Conservation (phyloP, 2,888 invertebrate species). For the Conops quadrifasciatus region DNA sequence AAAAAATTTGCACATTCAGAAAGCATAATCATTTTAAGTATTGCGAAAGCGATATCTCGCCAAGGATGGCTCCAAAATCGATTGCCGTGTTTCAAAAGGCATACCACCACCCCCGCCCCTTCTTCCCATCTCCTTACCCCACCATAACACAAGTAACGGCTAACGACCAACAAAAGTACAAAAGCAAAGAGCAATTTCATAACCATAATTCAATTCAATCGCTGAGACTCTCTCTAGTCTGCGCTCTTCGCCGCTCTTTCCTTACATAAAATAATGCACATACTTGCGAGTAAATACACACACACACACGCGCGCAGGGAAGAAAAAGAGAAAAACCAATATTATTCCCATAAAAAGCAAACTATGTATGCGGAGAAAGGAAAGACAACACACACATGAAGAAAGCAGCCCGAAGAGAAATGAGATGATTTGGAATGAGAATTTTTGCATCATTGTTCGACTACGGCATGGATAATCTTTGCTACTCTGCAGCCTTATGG, state of each 20-base stretch:
- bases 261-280: constrained; percentile 22
- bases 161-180: constrained; percentile 1
- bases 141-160: neutral
- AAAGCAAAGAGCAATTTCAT: constrained; percentile 32
- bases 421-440: neutral
- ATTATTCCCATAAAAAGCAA: too few relatives aligned
- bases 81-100: neutral
- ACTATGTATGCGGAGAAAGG: neutral
- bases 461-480: neutral
- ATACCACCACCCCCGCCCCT: neutral
- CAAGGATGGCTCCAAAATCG: constrained; percentile 9
- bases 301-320: neutral
- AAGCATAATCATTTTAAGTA: constrained; percentile 24
- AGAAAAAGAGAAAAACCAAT: neutral
- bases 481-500: too few relatives aligned
- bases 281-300: constrained; percentile 5
- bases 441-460: constrained; percentile 17
- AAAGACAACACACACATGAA: neutral
- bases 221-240: constrained; percentile 2
- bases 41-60: constrained; percentile 16
- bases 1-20: constrained; percentile 34
- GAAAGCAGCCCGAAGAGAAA: neutral
- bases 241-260: neutral
- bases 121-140: neutral
- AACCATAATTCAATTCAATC: constrained; percentile 38